Conservation (phyloP, 2,113 vertebrate genomes). For the Bombycilla garrulus region DNA sequence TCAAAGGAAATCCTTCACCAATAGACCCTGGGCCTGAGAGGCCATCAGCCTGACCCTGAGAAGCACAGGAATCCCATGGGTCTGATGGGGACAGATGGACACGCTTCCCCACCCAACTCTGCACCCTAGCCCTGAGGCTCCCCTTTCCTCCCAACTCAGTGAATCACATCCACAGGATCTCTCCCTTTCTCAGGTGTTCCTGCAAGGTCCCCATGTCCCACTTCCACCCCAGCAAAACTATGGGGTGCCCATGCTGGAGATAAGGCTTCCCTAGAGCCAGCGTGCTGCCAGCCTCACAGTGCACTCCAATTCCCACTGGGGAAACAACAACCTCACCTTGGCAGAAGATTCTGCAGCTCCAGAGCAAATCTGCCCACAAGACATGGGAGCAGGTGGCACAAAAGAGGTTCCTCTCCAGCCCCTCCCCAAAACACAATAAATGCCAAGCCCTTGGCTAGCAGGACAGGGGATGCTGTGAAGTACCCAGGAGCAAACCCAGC, state of each 20-base stretch:
- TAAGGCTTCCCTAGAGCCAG: neutral
- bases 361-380: neutral
- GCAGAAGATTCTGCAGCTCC: neutral
- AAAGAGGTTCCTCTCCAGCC: neutral
- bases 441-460: neutral
- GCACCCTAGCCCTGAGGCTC: neutral
- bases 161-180: neutral
- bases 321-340: neutral
- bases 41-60: neutral
- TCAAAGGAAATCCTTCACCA: neutral
- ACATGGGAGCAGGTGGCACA: neutral
- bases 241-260: neutral
- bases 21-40: neutral
- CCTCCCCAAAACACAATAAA: neutral
- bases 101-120: neutral
- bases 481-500: neutral
- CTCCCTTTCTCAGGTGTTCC: neutral
- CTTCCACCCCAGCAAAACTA: neutral
- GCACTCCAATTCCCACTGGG: accelerated
- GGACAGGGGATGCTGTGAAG: neutral
- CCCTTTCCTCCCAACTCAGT: neutral
- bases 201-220: neutral
- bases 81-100: accelerated
- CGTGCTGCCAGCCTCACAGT: neutral
- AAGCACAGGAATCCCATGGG: neutral